Conservation (phyloP, 2,888 invertebrate genomes). For the Stenchaetothrips biformis region DNA sequence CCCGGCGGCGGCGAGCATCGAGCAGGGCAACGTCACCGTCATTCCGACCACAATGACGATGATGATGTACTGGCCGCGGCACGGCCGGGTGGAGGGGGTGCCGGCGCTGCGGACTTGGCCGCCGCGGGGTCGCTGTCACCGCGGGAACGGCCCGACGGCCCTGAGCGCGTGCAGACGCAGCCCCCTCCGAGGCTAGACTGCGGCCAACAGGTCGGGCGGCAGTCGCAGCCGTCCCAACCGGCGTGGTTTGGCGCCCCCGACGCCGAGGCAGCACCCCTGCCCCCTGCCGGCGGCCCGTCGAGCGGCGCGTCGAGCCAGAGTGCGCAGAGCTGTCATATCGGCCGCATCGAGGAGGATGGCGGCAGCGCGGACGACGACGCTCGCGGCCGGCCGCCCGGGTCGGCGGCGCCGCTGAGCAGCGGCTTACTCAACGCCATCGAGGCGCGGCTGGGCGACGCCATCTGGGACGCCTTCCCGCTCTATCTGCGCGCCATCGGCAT, state of each 20-base stretch:
- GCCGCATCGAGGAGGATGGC: neutral
- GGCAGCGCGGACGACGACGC: neutral
- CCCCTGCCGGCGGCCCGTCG: no score
- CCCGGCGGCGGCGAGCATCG: neutral
- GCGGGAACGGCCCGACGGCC: neutral
- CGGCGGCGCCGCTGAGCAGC: neutral
- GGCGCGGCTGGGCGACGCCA: slow-evolving; percentile 1
- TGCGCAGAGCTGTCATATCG: neutral
- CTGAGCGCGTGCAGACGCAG: neutral
- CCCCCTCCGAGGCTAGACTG: neutral
- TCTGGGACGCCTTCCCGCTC: slow-evolving; percentile 1
- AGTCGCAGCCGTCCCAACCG: neutral
- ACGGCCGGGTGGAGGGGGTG: neutral
- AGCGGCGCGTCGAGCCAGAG: no score
- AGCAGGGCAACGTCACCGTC: neutral
- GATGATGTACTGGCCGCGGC: no score
- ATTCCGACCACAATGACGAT: neutral
- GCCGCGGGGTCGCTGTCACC: neutral
- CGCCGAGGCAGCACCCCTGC: no score
- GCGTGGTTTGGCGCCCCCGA: neutral
- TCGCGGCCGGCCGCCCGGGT: neutral
- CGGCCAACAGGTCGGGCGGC: neutral
- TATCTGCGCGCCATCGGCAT: slow-evolving; percentile 11
- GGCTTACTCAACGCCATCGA: neutral
- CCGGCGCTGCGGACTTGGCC: neutral